A percentile compares a stretch with the other conserved stretches of the same genome.
Conservation (phyloP, 23 tunicate species). For the Phallusia fumigata region DNA sequence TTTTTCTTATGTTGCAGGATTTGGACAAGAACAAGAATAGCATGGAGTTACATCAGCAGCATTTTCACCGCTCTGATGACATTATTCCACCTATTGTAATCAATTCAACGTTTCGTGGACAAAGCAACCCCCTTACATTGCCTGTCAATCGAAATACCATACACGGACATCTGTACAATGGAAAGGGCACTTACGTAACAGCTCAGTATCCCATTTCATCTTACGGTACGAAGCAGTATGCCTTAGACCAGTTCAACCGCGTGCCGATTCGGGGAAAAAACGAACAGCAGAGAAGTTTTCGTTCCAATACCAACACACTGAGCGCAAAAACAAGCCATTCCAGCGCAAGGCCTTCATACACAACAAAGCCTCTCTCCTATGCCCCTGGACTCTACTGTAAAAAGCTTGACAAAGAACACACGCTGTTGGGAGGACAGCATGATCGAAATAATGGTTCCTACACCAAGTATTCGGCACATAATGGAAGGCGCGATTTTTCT, state of each 20-base stretch:
- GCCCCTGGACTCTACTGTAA: conserved; percentile 65
- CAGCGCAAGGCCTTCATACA: conserved; percentile 17
- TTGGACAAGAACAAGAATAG: conserved; percentile 50
- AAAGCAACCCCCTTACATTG: conserved; percentile 36
- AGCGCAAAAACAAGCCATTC: conserved; percentile 34
- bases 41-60: conserved; percentile 44
- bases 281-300: conserved; percentile 6
- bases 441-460: neutral
- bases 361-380: conserved; percentile 44
- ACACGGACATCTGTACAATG: conserved; percentile 39
- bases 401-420: conserved; percentile 44
- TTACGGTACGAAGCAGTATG: conserved; percentile 6
- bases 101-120: conserved; percentile 56
- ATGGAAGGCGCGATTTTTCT: neutral
- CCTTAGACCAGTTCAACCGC: conserved; percentile 18
- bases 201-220: conserved; percentile 54
- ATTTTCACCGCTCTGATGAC: conserved; percentile 36
- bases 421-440: neutral
- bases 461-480: neutral
- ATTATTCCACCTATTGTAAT: conserved; percentile 71
- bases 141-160: conserved; percentile 50
- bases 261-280: conserved; percentile 20
- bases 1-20: conserved; percentile 16
- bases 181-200: conserved; percentile 30
- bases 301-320: conserved; percentile 5